A percentile compares a stretch with the other conserved stretches of the same genome.
These are phyloP conservation scores for Diadegma fenestrale DNA, from an alignment of 2,888 invertebrate genomes.

Conservation along the genomic window DNA sequence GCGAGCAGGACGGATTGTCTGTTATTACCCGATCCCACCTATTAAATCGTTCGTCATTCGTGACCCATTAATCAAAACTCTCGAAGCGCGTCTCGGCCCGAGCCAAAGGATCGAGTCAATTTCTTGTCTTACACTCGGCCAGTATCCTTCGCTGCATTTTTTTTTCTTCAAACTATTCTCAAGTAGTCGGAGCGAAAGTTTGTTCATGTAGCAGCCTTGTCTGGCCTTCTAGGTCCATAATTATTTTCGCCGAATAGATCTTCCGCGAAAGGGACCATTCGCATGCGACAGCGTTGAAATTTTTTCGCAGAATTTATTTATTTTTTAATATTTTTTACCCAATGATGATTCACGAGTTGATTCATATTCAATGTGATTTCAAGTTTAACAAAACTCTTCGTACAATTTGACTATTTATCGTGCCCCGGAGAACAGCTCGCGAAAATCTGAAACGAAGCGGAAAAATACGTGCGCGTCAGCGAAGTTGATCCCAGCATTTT, in stretches of 20 bases:
- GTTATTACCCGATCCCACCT: slow-evolving; percentile 74
- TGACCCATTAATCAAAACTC: slow-evolving; percentile 79
- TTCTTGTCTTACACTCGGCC: slow-evolving; percentile 51
- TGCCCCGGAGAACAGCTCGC: neutral
- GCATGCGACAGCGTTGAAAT: neutral
- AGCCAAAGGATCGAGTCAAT: slow-evolving; percentile 37
- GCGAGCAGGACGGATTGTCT: slow-evolving; percentile 62
- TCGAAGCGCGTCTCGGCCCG: slow-evolving; percentile 36
- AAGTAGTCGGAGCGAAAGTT: slow-evolving; percentile 37
- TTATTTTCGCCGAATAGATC: slow-evolving; percentile 47
- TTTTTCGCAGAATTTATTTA: slow-evolving; percentile 10
- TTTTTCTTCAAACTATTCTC: slow-evolving; percentile 30
- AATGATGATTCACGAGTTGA: neutral
- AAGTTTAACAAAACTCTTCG: neutral
- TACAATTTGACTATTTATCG: neutral
- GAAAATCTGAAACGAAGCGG: neutral
- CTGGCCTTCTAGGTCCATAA: slow-evolving; percentile 27
- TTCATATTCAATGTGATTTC: no score
- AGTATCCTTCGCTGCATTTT: slow-evolving; percentile 39
- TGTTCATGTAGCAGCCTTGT: neutral
- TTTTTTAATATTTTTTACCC: neutral
- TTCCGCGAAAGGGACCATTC: slow-evolving; percentile 40
- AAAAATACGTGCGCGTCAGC: neutral
- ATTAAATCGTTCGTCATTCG: slow-evolving; percentile 81
- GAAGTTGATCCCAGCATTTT: neutral